Evolutionary conservation across 2,888 invertebrate genomes (phyloP).

Genomic region (Ormyrus pomaceus): DNA sequence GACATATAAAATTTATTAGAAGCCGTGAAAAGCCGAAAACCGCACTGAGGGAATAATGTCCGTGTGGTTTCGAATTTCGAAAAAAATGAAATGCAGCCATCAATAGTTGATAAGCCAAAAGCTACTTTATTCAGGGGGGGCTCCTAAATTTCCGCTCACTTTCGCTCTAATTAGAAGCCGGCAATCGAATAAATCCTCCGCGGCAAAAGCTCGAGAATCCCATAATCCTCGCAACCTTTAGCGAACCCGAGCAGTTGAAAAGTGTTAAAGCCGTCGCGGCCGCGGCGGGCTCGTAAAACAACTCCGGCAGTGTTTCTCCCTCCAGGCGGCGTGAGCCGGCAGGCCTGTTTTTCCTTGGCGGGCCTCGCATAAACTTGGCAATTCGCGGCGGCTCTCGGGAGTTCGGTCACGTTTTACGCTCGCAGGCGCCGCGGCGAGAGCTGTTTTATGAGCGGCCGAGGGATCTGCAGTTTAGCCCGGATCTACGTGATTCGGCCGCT

Average conservation of each 20-base stretch:
- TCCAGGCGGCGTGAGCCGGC: too few species aligned
- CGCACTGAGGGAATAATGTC: conserved; percentile 3
- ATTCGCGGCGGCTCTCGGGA: conserved; percentile 61
- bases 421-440: neutral
- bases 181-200: too few species aligned
- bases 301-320: conserved; percentile 22
- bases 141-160: too few species aligned
- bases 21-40: neutral
- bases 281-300: conserved; percentile 45
- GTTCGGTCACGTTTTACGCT: conserved; percentile 67
- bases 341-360: too few species aligned
- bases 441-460: too few species aligned
- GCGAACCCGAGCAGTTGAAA: neutral
- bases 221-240: too few species aligned
- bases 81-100: neutral
- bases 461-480: too few species aligned
- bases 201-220: too few species aligned
- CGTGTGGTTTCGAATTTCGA: neutral
- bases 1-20: neutral
- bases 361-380: conserved; percentile 60
- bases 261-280: conserved; percentile 26
- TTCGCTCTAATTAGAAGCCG: too few species aligned
- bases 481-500: too few species aligned
- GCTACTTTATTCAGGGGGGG: too few species aligned
- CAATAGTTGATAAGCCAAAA: neutral